Evolutionary conservation across 1,140 invertebrate genomes (phyloP).

Genomic region (Nephila pilipes): DNA sequence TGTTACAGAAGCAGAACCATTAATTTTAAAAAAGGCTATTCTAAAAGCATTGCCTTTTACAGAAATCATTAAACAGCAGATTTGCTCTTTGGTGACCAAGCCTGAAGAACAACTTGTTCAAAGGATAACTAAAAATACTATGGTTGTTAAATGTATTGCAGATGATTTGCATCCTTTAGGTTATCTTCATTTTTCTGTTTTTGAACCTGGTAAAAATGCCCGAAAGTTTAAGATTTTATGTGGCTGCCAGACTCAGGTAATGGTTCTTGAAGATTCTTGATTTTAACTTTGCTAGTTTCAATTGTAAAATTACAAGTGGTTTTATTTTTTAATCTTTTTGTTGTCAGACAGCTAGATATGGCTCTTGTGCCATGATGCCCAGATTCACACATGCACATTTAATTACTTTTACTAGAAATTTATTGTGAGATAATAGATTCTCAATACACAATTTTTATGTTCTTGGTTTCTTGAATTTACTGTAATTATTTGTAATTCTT

Average conservation of each 20-base stretch:
- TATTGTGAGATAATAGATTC: too few species aligned
- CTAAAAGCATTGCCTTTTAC: constrained; percentile 86
- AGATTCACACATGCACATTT: too few species aligned
- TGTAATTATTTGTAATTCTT: too few species aligned
- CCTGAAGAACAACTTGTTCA: constrained; percentile 88
- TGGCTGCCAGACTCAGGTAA: constrained; percentile 60
- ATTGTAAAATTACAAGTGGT: too few species aligned
- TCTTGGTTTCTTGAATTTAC: too few species aligned
- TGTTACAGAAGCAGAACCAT: constrained; percentile 85
- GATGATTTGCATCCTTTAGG: constrained; percentile 87
- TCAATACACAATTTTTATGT: too few species aligned
- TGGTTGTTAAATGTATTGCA: constrained; percentile 89
- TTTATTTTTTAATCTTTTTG: too few species aligned
- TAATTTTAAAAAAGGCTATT: constrained; percentile 85
- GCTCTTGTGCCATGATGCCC: too few species aligned
- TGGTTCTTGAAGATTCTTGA: neutral
- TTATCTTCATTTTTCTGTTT: constrained; percentile 88
- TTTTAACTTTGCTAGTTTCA: too few species aligned
- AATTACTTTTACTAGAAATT: too few species aligned
- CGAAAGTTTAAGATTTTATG: constrained; percentile 58
- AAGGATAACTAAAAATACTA: constrained; percentile 88
- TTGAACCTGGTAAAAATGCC: constrained; percentile 79
- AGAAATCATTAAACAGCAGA: constrained; percentile 86
- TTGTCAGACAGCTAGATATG: too few species aligned
- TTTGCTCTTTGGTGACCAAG: constrained; percentile 84